A percentile compares a stretch with the other conserved stretches of the same genome.
Evolutionary conservation across 2,888 invertebrate genomes (phyloP).

Genomic region (Drosophila austrosaltans): DNA sequence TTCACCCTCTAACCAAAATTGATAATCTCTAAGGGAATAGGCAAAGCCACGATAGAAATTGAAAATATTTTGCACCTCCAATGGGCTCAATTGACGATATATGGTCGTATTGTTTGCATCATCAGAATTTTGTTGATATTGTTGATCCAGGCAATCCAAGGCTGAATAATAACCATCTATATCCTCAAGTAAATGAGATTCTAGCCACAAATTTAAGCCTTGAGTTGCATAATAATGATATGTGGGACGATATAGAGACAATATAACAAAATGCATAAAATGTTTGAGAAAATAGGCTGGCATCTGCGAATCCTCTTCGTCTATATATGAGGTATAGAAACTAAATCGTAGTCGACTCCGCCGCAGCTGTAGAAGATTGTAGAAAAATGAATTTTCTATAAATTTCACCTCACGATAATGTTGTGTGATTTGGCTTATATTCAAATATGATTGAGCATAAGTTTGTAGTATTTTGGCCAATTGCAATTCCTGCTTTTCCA

Average conservation of each 20-base stretch:
- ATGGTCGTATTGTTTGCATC: slow-evolving; percentile 35
- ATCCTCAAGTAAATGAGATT: slow-evolving; percentile 67
- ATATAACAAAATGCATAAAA: slow-evolving; percentile 76
- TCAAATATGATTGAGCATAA: slow-evolving; percentile 71
- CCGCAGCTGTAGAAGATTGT: slow-evolving; percentile 69
- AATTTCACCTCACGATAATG: slow-evolving; percentile 51
- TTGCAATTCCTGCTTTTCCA: slow-evolving; percentile 75
- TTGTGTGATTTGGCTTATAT: slow-evolving; percentile 50
- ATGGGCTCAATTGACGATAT: slow-evolving; percentile 52
- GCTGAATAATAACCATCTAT: slow-evolving; percentile 80
- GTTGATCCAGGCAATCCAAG: slow-evolving; percentile 76
- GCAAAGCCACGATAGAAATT: slow-evolving; percentile 77
- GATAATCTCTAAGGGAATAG: slow-evolving; percentile 72
- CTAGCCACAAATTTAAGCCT: slow-evolving; percentile 75
- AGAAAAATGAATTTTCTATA: slow-evolving; percentile 50
- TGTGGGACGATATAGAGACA: slow-evolving; percentile 72
- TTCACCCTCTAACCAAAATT: slow-evolving; percentile 81
- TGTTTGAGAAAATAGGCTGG: slow-evolving; percentile 76
- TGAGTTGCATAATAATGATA: slow-evolving; percentile 81
- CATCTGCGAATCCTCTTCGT: slow-evolving; percentile 75
- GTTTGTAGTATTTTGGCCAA: slow-evolving; percentile 69
- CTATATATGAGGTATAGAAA: slow-evolving; percentile 66
- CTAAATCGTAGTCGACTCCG: slow-evolving; percentile 54
- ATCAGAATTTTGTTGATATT: slow-evolving; percentile 63
- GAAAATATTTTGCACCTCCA: slow-evolving; percentile 66